phyloP scores from a whole-genome alignment of 92 coral and sea anemone genomes.

The Diadumene lineata region DNA sequence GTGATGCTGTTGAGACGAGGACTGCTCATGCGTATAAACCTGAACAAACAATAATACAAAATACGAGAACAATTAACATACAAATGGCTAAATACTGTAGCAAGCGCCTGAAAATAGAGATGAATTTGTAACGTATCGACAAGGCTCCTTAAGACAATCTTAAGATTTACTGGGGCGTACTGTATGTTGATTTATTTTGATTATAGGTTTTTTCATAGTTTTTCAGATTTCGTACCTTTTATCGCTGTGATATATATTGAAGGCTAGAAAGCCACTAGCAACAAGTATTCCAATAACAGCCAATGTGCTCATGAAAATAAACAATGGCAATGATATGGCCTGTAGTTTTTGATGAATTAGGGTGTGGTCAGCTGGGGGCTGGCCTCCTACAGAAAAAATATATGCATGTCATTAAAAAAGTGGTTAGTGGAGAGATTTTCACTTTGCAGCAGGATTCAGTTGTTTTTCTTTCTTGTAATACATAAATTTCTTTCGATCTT shows the following conservation, averaged over 20 bases:
- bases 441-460: background rate
- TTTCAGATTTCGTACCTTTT: conserved; percentile 30
- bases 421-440: background rate
- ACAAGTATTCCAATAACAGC: conserved; percentile 35
- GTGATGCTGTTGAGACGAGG: conserved; percentile 57
- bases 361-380: conserved; percentile 54
- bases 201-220: too few relatives aligned
- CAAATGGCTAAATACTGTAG: too few relatives aligned
- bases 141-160: too few relatives aligned
- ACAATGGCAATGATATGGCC: conserved; percentile 29
- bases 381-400: conserved; percentile 15
- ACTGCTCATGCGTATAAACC: conserved; percentile 59
- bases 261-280: conserved; percentile 41
- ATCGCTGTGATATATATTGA: conserved; percentile 38
- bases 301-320: conserved; percentile 23
- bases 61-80: too few relatives aligned
- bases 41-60: conserved; percentile 2
- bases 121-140: too few relatives aligned
- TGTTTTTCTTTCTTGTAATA: too few relatives aligned
- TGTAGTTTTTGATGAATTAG: conserved; percentile 18
- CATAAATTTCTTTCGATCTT: too few relatives aligned
- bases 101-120: too few relatives aligned
- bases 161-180: too few relatives aligned
- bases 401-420: background rate
- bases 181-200: too few relatives aligned